Percentiles rank a stretch among this genome's conserved stretches.
Conservation (phyloP, 2,888 invertebrate species). For the Pollenia amentaria region DNA sequence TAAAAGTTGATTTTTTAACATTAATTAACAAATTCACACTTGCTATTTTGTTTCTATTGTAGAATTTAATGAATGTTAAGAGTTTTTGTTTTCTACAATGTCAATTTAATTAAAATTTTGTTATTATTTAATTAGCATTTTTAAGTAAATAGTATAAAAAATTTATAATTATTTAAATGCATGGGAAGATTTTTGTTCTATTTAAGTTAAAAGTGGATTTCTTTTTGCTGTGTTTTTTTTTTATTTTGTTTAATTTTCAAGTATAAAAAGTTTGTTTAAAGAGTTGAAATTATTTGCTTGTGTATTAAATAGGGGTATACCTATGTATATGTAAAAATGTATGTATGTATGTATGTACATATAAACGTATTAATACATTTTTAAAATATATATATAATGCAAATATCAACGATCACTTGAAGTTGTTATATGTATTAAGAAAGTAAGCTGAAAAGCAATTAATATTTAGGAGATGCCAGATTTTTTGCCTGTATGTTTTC, state of each 20-base stretch:
- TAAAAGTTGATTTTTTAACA: constrained; percentile 26
- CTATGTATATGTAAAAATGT: no score
- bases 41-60: constrained; percentile 9
- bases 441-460: no score
- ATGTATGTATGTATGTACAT: constrained; percentile 40
- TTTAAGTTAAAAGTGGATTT: constrained; percentile 11
- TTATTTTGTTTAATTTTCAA: neutral
- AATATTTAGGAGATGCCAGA: no score
- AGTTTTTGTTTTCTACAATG: constrained; percentile 47
- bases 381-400: constrained; percentile 32
- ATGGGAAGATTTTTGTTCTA: constrained; percentile 5
- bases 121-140: constrained; percentile 61
- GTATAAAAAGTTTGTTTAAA: constrained; percentile 17
- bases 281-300: constrained; percentile 37
- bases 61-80: neutral
- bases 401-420: constrained; percentile 28
- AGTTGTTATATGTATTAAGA: neutral
- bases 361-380: constrained; percentile 41
- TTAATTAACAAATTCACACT: constrained; percentile 45
- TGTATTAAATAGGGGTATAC: neutral
- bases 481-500: no score
- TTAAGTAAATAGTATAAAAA: constrained; percentile 36
- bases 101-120: constrained; percentile 47
- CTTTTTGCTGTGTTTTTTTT: neutral
- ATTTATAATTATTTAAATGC: constrained; percentile 34